These are phyloP conservation scores for Craterocephalus amniculus DNA, from an alignment of 2,797 vertebrate species.

Conservation along the genomic window DNA sequence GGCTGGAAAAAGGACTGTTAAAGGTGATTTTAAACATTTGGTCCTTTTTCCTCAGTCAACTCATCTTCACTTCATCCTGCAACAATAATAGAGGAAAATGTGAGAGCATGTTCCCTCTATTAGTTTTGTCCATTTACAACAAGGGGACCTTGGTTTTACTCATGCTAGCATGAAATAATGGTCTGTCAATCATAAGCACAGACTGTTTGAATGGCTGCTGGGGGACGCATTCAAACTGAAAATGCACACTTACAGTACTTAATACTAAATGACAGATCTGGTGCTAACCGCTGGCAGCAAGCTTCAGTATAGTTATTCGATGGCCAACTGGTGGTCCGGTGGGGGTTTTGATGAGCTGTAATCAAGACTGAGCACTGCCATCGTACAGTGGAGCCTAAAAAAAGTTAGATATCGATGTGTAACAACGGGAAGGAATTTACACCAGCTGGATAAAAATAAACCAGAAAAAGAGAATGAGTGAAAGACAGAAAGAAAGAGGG, in stretches of 20 bases:
- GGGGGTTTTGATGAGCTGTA: slow-evolving; percentile 25
- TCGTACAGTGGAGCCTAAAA: slow-evolving; percentile 20
- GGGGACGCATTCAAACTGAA: slow-evolving; percentile 25
- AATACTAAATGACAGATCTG: slow-evolving; percentile 18
- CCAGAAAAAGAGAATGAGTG: slow-evolving; percentile 18
- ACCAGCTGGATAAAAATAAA: slow-evolving; percentile 19
- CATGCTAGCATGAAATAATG: slow-evolving; percentile 21
- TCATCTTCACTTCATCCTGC: slow-evolving; percentile 13
- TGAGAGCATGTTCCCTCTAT: slow-evolving; percentile 6
- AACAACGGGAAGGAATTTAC: neutral
- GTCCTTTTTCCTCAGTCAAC: neutral
- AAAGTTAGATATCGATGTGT: slow-evolving; percentile 18
- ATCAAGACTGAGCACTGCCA: slow-evolving; percentile 40
- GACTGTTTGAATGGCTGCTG: slow-evolving; percentile 25
- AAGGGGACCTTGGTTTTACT: slow-evolving; percentile 23
- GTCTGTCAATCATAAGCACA: slow-evolving; percentile 15
- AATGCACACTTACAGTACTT: slow-evolving; percentile 4
- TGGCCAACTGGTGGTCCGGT: slow-evolving; percentile 40
- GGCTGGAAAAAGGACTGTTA: slow-evolving; percentile 16
- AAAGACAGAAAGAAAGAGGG: slow-evolving; percentile 13
- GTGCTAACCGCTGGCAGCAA: slow-evolving; percentile 11
- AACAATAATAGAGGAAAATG: slow-evolving; percentile 23
- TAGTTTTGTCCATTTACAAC: slow-evolving; percentile 33
- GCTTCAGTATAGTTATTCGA: slow-evolving; percentile 38
- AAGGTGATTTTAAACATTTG: slow-evolving; percentile 40